Percentiles rank a stretch among this genome's conserved stretches.
Conservation (phyloP, 2,888 invertebrate genomes). For the Apodemia duryi region DNA sequence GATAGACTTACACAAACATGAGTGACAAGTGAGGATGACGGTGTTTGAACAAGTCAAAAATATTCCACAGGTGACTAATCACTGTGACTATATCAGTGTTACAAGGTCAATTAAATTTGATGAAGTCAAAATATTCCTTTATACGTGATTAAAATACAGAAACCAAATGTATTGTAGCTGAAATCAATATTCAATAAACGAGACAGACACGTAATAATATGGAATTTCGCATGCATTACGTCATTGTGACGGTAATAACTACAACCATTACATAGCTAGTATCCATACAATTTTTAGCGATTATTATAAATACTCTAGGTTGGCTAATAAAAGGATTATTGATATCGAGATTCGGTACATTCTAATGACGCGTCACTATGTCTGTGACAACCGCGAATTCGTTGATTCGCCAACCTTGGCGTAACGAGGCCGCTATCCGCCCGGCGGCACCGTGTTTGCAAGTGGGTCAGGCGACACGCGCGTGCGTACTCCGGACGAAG, state of each 20-base stretch:
- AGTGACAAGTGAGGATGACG: conserved; percentile 56
- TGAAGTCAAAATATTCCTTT: conserved; percentile 9
- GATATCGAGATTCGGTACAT: conserved; percentile 4
- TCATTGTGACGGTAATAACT: conserved; percentile 40
- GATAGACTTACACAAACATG: conserved; percentile 51
- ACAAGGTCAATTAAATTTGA: conserved; percentile 12
- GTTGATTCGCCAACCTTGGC: conserved; percentile 72
- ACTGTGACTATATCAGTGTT: conserved; percentile 29
- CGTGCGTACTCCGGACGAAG: conserved; percentile 69
- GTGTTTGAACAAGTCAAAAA: conserved; percentile 49
- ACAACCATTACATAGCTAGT: conserved; percentile 18
- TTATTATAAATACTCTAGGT: background rate
- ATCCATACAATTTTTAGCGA: background rate
- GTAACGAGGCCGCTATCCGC: conserved; percentile 61
- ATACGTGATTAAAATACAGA: background rate
- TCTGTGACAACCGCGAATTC: conserved; percentile 59
- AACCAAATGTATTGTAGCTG: background rate
- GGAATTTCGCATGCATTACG: conserved; percentile 49
- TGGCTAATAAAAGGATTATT: background rate
- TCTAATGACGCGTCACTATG: conserved; percentile 55
- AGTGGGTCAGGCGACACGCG: conserved; percentile 71
- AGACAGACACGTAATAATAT: conserved; percentile 46
- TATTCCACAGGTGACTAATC: conserved; percentile 42
- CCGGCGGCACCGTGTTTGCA: conserved; percentile 38
- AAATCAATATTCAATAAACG: conserved; percentile 55